Conservation (phyloP, 2,113 vertebrate species). For the Cyanoderma ruficeps region DNA sequence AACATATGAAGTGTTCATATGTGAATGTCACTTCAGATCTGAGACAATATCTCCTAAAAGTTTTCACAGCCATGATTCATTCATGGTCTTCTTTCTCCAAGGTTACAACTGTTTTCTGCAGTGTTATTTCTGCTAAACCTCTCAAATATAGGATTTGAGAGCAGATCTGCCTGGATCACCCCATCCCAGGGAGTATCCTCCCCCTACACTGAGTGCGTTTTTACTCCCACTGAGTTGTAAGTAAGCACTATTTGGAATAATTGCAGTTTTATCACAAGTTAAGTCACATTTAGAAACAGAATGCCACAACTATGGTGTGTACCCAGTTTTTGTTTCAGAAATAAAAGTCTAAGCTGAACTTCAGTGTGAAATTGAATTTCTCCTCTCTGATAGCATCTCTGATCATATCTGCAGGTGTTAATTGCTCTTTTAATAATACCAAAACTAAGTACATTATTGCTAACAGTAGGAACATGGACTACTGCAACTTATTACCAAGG, state of each 20-base stretch:
- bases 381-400: slow-evolving; percentile 42
- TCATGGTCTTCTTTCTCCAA: background rate
- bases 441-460: slow-evolving; percentile 63
- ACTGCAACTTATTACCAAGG: slow-evolving; percentile 35
- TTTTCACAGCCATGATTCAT: background rate
- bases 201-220: background rate
- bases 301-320: background rate
- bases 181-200: rapidly evolving
- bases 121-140: background rate
- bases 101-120: background rate
- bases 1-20: background rate
- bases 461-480: slow-evolving; percentile 34
- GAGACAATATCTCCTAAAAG: background rate
- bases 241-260: background rate
- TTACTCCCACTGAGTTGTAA: background rate
- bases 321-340: background rate
- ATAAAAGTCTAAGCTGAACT: background rate
- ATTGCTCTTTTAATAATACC: slow-evolving; percentile 71
- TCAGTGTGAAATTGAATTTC: slow-evolving; percentile 1
- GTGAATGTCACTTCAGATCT: background rate
- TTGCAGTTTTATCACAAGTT: background rate
- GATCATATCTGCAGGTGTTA: slow-evolving; percentile 59
- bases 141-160: background rate
- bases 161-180: background rate
- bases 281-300: background rate